These are phyloP conservation scores for Trichonephila clavata DNA, from an alignment of 1,140 invertebrate species.

Conservation along the genomic window DNA sequence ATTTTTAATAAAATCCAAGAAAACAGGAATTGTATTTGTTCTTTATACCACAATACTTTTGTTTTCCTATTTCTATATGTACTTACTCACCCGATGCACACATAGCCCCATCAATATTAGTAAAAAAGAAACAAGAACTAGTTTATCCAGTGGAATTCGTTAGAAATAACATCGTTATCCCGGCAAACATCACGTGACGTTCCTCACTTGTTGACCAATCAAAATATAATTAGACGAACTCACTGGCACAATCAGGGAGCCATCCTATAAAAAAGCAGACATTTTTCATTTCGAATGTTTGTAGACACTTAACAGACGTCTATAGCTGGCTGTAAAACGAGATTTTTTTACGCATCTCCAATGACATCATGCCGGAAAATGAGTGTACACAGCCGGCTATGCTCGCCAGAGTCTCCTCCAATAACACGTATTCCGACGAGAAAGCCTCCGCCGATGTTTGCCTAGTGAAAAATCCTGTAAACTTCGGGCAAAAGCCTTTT, in stretches of 20 bases:
- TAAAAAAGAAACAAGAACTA: background rate
- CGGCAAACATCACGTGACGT: background rate
- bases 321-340: background rate
- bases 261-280: slow-evolving; percentile 1
- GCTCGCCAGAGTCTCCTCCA: background rate
- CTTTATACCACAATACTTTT: no score
- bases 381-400: slow-evolving; percentile 31
- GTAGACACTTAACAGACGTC: slow-evolving; percentile 53
- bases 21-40: no score
- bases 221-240: background rate
- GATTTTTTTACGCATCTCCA: background rate
- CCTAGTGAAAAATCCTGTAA: slow-evolving; percentile 39
- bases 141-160: background rate
- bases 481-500: background rate
- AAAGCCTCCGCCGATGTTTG: background rate
- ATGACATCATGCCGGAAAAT: slow-evolving; percentile 12
- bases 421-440: background rate
- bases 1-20: no score
- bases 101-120: background rate
- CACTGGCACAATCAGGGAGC: background rate
- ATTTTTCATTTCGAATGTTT: slow-evolving; percentile 39
- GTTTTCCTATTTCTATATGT: background rate
- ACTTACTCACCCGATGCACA: background rate
- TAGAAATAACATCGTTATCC: background rate
- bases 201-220: background rate